Conservation (phyloP, 2,888 invertebrate genomes). For the Hydropsyche betteni region DNA sequence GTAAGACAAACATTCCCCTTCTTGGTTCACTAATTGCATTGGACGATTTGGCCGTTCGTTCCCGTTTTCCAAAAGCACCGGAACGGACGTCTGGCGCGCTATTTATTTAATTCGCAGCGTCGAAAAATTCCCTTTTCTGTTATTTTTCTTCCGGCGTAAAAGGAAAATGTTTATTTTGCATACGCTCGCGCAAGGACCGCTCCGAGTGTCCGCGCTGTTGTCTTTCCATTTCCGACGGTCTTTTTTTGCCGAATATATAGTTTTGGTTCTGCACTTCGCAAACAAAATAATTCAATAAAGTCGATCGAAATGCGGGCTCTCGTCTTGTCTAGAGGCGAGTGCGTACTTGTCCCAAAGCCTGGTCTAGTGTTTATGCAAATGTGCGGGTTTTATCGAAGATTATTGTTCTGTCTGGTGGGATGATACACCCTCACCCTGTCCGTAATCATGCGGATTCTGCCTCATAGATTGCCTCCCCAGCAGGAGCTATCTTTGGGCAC, state of each 20-base stretch:
- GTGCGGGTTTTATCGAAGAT: conserved; percentile 70
- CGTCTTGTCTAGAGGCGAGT: conserved; percentile 25
- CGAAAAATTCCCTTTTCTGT: conserved; percentile 16
- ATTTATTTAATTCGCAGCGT: conserved; percentile 34
- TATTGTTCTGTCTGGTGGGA: conserved; percentile 61
- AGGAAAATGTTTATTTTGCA: not conserved
- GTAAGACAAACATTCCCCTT: conserved; percentile 47
- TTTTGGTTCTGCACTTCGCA: too few species aligned
- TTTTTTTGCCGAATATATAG: not conserved
- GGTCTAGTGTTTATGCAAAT: conserved; percentile 61
- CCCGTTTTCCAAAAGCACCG: conserved; percentile 31
- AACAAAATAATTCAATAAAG: conserved; percentile 12
- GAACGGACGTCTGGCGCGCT: conserved; percentile 1
- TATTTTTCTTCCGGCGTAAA: not conserved
- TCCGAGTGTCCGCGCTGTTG: conserved; percentile 11
- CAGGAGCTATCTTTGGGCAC: conserved; percentile 33
- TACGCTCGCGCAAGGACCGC: not conserved
- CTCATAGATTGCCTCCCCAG: conserved; percentile 34
- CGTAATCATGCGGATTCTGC: conserved; percentile 22
- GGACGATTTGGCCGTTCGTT: conserved; percentile 40
- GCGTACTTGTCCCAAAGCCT: conserved; percentile 37
- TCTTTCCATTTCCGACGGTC: conserved; percentile 7
- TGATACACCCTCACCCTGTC: conserved; percentile 41
- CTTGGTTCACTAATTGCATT: conserved; percentile 48
- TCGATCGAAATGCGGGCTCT: conserved; percentile 45